Evolutionary conservation across 2,797 vertebrate genomes (phyloP).

Genomic region (Halcyon smyrnensis): DNA sequence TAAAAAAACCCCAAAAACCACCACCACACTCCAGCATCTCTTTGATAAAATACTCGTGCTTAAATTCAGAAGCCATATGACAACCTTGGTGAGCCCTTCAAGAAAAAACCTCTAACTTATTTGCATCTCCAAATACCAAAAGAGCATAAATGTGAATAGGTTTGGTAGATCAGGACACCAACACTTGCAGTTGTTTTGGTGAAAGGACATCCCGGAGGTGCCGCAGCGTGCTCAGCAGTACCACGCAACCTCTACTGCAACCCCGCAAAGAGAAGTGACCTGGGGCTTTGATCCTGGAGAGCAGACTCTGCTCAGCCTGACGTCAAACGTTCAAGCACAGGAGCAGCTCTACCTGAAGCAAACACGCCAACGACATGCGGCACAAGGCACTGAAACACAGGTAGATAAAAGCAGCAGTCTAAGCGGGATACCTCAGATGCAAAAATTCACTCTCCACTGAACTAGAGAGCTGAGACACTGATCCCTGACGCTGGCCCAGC

Average conservation of each 20-base stretch:
- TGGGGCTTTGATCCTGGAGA: not conserved
- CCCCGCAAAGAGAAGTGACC: not conserved
- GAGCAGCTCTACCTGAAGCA: not conserved
- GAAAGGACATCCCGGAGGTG: not conserved
- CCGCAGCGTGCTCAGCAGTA: not conserved
- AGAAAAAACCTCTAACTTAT: not conserved
- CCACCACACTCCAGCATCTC: not conserved
- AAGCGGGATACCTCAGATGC: not conserved
- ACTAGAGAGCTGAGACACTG: not conserved
- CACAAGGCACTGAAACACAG: not conserved
- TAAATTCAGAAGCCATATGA: not conserved
- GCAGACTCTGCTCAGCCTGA: not conserved
- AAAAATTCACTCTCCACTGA: not conserved
- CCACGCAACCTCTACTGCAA: not conserved
- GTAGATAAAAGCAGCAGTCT: fast-evolving
- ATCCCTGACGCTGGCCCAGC: not conserved
- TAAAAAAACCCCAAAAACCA: not conserved
- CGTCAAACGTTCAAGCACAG: fast-evolving
- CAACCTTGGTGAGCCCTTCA: not conserved
- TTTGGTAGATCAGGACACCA: not conserved
- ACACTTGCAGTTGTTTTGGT: not conserved
- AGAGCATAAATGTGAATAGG: not conserved
- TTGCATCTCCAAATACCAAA: not conserved
- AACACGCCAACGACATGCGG: not conserved
- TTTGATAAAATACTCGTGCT: conserved; percentile 2